Conservation (phyloP, 2,888 invertebrate genomes). For the Drosophila nigritarsus region DNA sequence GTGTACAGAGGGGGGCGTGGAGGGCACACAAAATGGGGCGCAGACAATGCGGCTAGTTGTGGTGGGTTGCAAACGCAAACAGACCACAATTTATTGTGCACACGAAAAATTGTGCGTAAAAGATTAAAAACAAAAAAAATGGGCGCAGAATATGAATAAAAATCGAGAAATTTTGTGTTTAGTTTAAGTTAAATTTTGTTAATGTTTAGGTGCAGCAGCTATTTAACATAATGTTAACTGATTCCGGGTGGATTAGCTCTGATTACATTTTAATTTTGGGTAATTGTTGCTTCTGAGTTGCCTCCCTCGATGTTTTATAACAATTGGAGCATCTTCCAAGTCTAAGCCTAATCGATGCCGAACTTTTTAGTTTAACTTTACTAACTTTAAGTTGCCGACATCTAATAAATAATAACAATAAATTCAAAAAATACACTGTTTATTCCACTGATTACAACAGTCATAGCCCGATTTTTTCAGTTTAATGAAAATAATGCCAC, state of each 20-base stretch:
- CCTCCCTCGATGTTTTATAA: background rate
- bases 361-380: background rate
- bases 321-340: background rate
- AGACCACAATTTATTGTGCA: background rate
- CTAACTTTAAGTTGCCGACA: no score
- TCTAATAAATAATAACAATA: no score
- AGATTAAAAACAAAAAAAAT: background rate
- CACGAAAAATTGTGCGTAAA: background rate
- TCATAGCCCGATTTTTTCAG: no score
- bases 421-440: no score
- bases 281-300: background rate
- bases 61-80: background rate
- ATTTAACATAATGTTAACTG: background rate
- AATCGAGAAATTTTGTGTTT: background rate
- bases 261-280: background rate
- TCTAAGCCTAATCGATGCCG: background rate
- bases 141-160: background rate
- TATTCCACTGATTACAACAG: no score
- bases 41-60: constrained; percentile 4
- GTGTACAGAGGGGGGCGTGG: background rate
- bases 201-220: background rate
- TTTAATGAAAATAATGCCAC: no score
- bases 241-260: background rate
- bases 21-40: background rate
- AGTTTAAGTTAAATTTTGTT: background rate